Evolutionary conservation across 2,113 vertebrate species (phyloP), one percentile per base, ranked within the genome.

Genomic region (Mormoops blainvillei): DNA sequence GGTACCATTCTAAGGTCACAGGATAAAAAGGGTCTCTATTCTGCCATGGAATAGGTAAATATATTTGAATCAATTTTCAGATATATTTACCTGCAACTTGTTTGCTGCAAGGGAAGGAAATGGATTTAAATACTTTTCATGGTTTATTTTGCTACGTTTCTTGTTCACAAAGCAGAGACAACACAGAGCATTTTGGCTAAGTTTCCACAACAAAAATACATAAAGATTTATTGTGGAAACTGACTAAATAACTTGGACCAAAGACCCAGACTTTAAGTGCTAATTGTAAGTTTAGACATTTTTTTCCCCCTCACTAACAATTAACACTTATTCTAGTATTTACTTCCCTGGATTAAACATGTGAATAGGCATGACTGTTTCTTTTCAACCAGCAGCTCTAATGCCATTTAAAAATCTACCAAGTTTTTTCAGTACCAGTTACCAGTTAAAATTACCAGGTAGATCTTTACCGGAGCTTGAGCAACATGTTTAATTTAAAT

Each of bases 331-430:
- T 89, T 95, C 61, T 48, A 91, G 24, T 68, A 83, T 67, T 56
- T 61, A 73, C n/a, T 74, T 95, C 78, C 18, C 65, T 52, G 45
- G 86, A 87, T 94, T 89, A 77, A 93, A 83, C 68, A 81, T 83
- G 70, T 87, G 91, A 88, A 61, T 84, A 45, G 33, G 9, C 15
- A 33, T 65, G 76, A 80, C 43, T 96, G 24, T 94, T 97, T 94
- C 71, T 76, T 95, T 96, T 94, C 88, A 94, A 54, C 38, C 67
- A 50, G 78, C 61, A 87, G 87, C 52, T 96, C 61, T 70, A 91
- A 93, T 36, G 33, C n/a, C 48, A 89, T 94, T 96, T 89, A 92
- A 83, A 96, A 94, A 89, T 74, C 50, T 91, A 89, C 58, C 73
- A 86, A 80, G 28, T 89, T 89, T 96, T 96, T 91, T 87, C 65